Base-by-base conservation (phyloP, 2,888 invertebrate species). In the Nowickia ferox region DNA sequence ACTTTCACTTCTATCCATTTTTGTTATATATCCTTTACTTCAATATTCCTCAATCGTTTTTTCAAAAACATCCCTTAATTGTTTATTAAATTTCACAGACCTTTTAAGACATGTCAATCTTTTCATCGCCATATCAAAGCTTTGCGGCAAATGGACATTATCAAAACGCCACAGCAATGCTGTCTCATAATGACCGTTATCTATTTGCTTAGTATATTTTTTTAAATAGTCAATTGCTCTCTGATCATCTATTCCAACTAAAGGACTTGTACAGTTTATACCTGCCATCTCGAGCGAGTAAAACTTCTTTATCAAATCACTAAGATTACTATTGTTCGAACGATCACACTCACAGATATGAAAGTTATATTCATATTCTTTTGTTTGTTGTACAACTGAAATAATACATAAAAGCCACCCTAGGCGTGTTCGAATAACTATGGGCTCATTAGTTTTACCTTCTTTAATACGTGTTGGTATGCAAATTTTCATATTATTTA, bases 401-500 rank as follows among this genome's bases (percentile, higher is more conserved):
- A 11, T 46, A 8, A 66, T 66, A 17, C 53, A 76, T 13, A 76
- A 8, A n/a, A 76, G 61, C 75, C 75, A 76, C 9, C 63, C 75
- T 1, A 65, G 30, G 8, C 75, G 75, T 9, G 75, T 76, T 3
- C 75, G 10, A 22, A 76, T 42, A 40, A 65, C 75, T 19, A 55
- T 15, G 3, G 63, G 53, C 17, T 76, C 75, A 55, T 65, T 19
- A 13, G 5, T 30, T 9, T 42, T 48, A 9, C 63, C 63, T 17
- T 63, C 75, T 19, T 48, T 63, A 9, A 75, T 15, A 13, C 66
- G 15, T 2, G 44, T 76, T 55, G 55, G 71, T 57, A 71, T 13
- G 38, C 85, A 68, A 40, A 81, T 22, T 22, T 63, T 82, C 19
- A 75, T 69, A 59, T 83, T 69, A 51, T 83, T 79, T 68, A 86